Evolutionary conservation across 2,797 vertebrate species (phyloP), one percentile per base, ranked within the genome.

Genomic region (Danio albolineatus): DNA sequence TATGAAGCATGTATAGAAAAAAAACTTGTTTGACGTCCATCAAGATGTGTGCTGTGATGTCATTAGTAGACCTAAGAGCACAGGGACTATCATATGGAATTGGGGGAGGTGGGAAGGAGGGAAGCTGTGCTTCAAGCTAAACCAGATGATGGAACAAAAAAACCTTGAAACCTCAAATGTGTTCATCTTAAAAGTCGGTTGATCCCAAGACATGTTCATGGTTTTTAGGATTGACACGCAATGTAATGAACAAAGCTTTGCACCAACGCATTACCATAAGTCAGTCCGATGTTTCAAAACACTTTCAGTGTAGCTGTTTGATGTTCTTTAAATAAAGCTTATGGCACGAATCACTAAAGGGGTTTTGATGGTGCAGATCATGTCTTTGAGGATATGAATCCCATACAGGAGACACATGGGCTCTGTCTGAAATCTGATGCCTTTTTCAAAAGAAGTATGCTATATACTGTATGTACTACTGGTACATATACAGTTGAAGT

Each of bases 21-120:
- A 69, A n/a, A n/a, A n/a, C n/a, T n/a, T 74, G 82, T 81, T 78
- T 84, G 69, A 74, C 75, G 53, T 84, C 75, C 69, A 71, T 78
- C 57, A 74, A 60, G 75, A 78, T 78, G 76, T 73, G 56, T 81
- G 79, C 66, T 59, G 76, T 84, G 83, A 84, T 84, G 79, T 81
- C 83, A 84, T 81, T 81, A 84, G 64, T 48, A 81, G 64, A 56
- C 57, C 43, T 48, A 51, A 41, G 64, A 74, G 69, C 64, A 41
- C 49, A 49, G 72, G 28, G 73, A 67, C 19, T 69, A 77, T 73
- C 61, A 65, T 60, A 66, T 78, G 60, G 77, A 61, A 72, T 21
- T 19, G 13, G 56, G 54, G 56, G 77, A 73, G 57, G 39, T 38
- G 59, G 69, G 60, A 64, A 56, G 14, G 73, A 77, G 16, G 51